Evolutionary conservation across 1,140 invertebrate species (phyloP).

Genomic region (Ooceraea biroi): DNA sequence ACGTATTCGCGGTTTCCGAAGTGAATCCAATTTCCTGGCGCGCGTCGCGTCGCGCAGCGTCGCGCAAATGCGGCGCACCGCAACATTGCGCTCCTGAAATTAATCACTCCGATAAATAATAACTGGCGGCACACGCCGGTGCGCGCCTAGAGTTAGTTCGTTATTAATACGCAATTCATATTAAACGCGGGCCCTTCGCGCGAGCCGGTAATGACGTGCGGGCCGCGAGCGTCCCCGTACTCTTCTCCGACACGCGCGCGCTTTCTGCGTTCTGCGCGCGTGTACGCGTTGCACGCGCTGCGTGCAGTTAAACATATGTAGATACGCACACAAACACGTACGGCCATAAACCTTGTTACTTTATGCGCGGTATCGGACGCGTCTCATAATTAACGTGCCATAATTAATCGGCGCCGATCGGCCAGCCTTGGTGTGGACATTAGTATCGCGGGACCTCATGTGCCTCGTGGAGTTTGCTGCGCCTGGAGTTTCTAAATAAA

Average conservation of each 20-base stretch:
- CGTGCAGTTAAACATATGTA: too few relatives aligned
- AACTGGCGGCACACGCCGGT: constrained; percentile 77
- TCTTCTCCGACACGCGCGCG: neutral
- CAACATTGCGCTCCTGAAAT: constrained; percentile 78
- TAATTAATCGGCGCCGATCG: constrained; percentile 72
- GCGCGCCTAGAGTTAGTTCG: constrained; percentile 81
- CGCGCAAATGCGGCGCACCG: constrained; percentile 66
- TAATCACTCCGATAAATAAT: constrained; percentile 85
- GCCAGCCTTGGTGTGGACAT: constrained; percentile 28
- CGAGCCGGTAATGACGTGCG: constrained; percentile 63
- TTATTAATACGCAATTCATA: constrained; percentile 86
- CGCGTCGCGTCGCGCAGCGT: constrained; percentile 39
- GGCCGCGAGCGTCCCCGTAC: constrained; percentile 27
- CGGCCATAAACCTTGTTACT: constrained; percentile 40
- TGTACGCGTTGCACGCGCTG: neutral
- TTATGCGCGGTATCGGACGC: constrained; percentile 53
- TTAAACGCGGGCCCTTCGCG: constrained; percentile 80
- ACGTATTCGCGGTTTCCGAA: constrained; percentile 11
- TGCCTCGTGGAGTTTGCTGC: neutral
- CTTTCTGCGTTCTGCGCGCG: neutral
- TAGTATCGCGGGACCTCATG: constrained; percentile 10
- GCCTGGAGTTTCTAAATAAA: constrained; percentile 39
- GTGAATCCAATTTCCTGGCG: constrained; percentile 68
- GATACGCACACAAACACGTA: neutral
- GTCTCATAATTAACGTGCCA: constrained; percentile 68